Evolutionary conservation across 2,888 invertebrate species (phyloP).

Genomic region (Willowsia nigromaculata): DNA sequence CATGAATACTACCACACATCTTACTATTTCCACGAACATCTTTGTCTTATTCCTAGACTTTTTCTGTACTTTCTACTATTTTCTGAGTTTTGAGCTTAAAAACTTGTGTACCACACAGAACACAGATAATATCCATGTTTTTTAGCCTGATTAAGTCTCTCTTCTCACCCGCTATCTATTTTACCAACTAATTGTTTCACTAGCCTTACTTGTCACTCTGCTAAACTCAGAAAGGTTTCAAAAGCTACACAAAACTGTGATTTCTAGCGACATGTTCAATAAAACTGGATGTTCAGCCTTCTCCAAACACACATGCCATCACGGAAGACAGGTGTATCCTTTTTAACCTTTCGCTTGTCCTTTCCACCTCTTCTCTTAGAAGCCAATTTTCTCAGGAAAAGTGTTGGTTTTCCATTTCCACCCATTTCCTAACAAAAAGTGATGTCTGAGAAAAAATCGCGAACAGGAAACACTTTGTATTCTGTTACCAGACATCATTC

Average conservation of each 20-base stretch:
- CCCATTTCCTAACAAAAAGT: constrained; percentile 22
- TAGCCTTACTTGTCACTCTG: too few species aligned
- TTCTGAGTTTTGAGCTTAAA: background rate
- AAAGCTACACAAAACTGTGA: too few species aligned
- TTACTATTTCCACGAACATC: too few species aligned
- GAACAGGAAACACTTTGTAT: background rate
- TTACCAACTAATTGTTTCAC: background rate
- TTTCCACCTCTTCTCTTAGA: constrained; percentile 6
- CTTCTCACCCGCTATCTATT: background rate
- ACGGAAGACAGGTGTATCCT: background rate
- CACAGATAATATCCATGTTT: background rate
- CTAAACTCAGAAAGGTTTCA: too few species aligned
- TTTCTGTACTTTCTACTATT: too few species aligned
- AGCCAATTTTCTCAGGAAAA: constrained; percentile 43
- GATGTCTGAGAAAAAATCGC: background rate
- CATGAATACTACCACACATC: too few species aligned
- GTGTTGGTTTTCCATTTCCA: constrained; percentile 61
- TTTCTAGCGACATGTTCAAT: too few species aligned
- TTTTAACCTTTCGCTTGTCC: background rate
- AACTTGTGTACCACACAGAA: background rate
- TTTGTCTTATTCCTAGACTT: too few species aligned
- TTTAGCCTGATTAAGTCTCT: background rate
- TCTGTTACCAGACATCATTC: constrained; percentile 29
- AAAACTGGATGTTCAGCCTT: background rate
- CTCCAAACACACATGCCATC: too few species aligned